Conservation (phyloP, 2,888 invertebrate genomes). For the Drosophila algonquin region DNA sequence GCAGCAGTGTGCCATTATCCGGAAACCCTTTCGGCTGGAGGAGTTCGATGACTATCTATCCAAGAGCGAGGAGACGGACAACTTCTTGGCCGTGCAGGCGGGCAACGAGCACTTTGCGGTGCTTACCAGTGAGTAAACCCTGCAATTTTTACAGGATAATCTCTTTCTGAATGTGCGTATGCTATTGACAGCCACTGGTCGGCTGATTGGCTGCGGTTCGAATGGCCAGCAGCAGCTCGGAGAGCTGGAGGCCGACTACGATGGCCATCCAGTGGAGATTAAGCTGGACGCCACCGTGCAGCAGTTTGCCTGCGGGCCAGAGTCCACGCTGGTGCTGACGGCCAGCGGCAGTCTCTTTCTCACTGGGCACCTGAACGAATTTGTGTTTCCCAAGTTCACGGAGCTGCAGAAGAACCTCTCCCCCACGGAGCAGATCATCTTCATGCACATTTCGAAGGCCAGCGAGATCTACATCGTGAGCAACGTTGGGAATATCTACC, state of each 20-base stretch:
- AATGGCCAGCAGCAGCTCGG: slow-evolving; percentile 81
- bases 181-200: slow-evolving; percentile 75
- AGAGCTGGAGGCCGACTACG: slow-evolving; percentile 61
- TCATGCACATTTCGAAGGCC: slow-evolving; percentile 82
- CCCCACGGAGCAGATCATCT: slow-evolving; percentile 80
- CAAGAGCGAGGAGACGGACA: slow-evolving; percentile 81
- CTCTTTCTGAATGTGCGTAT: not conserved
- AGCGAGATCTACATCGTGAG: slow-evolving; percentile 83
- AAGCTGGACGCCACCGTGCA: slow-evolving; percentile 76
- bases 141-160: not conserved
- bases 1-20: slow-evolving; percentile 74
- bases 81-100: slow-evolving; percentile 80
- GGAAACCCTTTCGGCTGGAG: slow-evolving; percentile 82
- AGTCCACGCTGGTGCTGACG: slow-evolving; percentile 82
- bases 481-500: slow-evolving; percentile 82
- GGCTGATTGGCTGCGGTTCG: slow-evolving; percentile 82
- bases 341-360: slow-evolving; percentile 80
- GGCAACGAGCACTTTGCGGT: slow-evolving; percentile 83
- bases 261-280: slow-evolving; percentile 81
- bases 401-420: slow-evolving; percentile 82
- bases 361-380: slow-evolving; percentile 82
- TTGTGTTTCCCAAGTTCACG: slow-evolving; percentile 81
- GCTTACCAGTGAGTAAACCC: slow-evolving; percentile 80
- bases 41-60: slow-evolving; percentile 81
- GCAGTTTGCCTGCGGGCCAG: slow-evolving; percentile 81